Evolutionary conservation across 2,113 vertebrate species (phyloP), one percentile per base, ranked within the genome.

Genomic region (Odontophorus gujanensis): DNA sequence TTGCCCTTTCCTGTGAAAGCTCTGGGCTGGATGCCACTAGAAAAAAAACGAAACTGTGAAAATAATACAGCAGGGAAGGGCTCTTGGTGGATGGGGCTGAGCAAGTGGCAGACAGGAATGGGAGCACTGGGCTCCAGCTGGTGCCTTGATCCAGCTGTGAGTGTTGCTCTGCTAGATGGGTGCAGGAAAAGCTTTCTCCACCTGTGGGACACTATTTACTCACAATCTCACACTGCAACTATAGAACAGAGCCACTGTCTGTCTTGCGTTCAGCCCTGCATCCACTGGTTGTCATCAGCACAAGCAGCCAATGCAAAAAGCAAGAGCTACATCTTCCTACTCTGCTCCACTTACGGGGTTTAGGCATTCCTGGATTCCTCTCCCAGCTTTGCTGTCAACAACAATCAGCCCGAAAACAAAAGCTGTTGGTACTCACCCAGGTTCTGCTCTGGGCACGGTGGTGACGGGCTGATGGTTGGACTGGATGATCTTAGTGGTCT

Each of bases 1-100:
- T 93, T 92, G 65, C 82, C 91, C 79, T 91, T 93, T 91, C 40
- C 81, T 77, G 48, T 85, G 71, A 89, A 94, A 91, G 47, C 80
- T 79, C 90, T 83, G 82, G 81, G 86, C 81, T 95, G 80, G 65
- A 53, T 89, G 90, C 76, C 92, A 94, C 76, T 32, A 73, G 79
- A 65, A 95, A 71, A 95, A 71, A 53, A 91, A 72, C 42, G 47
- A 83, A 78, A 57, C 24, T 20, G 71, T 65, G 89, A 95, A 93
- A 92, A 84, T 42, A 90, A 79, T 69, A 77, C 30, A 53, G 67
- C 11, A n/a, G 61, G 89, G 90, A 95, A 93, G 53, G 81, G 68
- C 61, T 83, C 78, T 63, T 65, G 43, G 82, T 58, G 32, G 48
- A 91, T 34, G 26, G 32, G 76, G 80, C 85, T 58, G 81, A 76